phyloP scores from a whole-genome alignment of 2,888 invertebrate species.

The Amblyjoppa fuscipennis region DNA sequence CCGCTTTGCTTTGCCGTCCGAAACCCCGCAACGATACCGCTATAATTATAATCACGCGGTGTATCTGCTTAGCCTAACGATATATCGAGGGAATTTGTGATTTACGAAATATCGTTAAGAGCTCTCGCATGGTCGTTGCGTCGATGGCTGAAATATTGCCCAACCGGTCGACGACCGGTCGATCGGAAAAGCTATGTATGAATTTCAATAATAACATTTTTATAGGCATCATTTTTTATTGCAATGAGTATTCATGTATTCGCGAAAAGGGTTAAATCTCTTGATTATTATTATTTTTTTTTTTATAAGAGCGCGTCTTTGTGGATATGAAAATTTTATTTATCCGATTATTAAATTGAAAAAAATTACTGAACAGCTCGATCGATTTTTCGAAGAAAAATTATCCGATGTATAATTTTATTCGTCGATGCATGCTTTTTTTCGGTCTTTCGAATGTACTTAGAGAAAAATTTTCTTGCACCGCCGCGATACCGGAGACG shows the following conservation, averaged over 20 bases:
- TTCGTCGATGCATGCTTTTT: no score
- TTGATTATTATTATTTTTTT: no score
- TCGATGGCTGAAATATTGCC: conserved; percentile 11
- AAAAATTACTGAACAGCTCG: neutral
- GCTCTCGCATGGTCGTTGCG: conserved; percentile 49
- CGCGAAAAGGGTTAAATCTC: no score
- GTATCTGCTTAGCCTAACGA: conserved; percentile 73
- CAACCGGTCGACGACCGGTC: neutral
- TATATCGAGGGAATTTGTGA: conserved; percentile 71
- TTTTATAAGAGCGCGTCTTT: neutral
- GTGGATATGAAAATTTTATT: neutral
- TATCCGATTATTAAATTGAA: no score
- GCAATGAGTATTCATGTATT: no score
- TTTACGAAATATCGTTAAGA: conserved; percentile 74
- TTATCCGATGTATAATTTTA: no score
- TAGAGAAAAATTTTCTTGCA: neutral
- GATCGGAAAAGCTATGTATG: neutral
- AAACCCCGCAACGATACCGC: conserved; percentile 46
- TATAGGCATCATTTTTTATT: neutral
- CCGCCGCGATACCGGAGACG: neutral
- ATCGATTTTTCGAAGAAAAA: neutral
- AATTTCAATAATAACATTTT: neutral
- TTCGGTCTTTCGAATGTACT: neutral
- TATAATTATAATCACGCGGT: conserved; percentile 73
- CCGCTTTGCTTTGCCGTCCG: conserved; percentile 73